Evolutionary conservation across 2,888 invertebrate genomes (phyloP).

Genomic region (Drosophila antonietae): DNA sequence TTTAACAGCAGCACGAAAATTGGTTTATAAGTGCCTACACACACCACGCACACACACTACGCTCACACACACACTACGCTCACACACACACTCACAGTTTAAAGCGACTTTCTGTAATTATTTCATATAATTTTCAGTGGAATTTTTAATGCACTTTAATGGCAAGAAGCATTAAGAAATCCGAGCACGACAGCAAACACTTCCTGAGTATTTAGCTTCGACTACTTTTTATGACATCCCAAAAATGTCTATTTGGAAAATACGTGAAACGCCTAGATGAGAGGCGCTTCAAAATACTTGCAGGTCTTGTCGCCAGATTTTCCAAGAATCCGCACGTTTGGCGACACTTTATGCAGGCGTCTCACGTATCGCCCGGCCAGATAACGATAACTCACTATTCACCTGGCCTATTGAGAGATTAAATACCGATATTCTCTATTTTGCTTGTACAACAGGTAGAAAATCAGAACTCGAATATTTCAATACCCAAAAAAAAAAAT

Average conservation of each 20-base stretch:
- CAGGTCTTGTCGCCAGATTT: slow-evolving; percentile 28
- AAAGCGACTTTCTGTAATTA: slow-evolving; percentile 50
- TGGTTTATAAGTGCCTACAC: slow-evolving; percentile 57
- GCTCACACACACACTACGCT: slow-evolving; percentile 15
- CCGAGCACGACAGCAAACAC: slow-evolving; percentile 57
- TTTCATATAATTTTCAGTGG: slow-evolving; percentile 47
- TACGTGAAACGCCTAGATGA: slow-evolving; percentile 12
- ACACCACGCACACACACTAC: slow-evolving; percentile 30
- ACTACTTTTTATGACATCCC: slow-evolving; percentile 11
- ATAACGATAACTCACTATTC: slow-evolving; percentile 40
- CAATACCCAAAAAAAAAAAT: slow-evolving; percentile 26
- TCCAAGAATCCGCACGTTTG: slow-evolving; percentile 50
- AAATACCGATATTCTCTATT: slow-evolving; percentile 17
- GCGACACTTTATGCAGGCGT: slow-evolving; percentile 48
- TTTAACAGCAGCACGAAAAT: slow-evolving; percentile 75
- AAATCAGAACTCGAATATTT: slow-evolving; percentile 27
- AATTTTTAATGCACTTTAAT: slow-evolving; percentile 65
- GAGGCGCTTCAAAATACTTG: slow-evolving; percentile 16
- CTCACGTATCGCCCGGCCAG: slow-evolving; percentile 47
- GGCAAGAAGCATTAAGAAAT: slow-evolving; percentile 56
- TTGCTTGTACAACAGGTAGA: slow-evolving; percentile 66
- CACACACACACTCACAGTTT: slow-evolving; percentile 7
- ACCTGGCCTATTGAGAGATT: slow-evolving; percentile 37
- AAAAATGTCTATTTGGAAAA: slow-evolving; percentile 1
- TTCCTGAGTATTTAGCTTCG: slow-evolving; percentile 31